Evolutionary conservation across 2,797 vertebrate genomes (phyloP), one percentile per base, ranked within the genome.

Genomic region (Phoeniculus purpureus): DNA sequence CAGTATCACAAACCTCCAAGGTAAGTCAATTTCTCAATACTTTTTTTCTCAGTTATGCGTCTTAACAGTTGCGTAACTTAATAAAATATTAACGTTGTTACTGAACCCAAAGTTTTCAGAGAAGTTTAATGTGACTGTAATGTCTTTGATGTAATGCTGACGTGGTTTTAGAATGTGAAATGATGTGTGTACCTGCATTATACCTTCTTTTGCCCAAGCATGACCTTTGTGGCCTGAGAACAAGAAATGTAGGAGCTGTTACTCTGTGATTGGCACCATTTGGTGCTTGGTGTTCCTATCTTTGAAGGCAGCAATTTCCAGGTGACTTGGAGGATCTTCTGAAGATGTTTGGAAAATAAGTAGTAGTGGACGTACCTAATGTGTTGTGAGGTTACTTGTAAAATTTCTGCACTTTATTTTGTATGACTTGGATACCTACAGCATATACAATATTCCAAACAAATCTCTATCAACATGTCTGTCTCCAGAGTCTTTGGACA

Each of bases 1-100:
- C 98, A 98, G 94, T 98, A 98, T 96, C 98, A 98, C 97, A 98
- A 98, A 96, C 98, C 98, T 95, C 98, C 97, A 94, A 99, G 99
- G 99, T 99, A 98, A 93, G 54, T 79, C n/a, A 73, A 31, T 45
- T 77, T 80, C 22, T 67, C 72, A 19, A 9, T 64, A 3, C n/a
- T n/a, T n/a, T 84, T 87, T 94, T 64, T 10, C 79, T 85, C 17
- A 29, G 5, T 31, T 74, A 84, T 67, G 56, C 43, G 58, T 3
- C 23, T 81, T 20, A 73, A 16, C 14, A 15, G 43, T 43, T 43
- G 14, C 16, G 43, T 13, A 43, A 43, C 43, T 43, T n/a, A n/a
- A n/a, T n/a, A n/a, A n/a, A n/a, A n/a, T n/a, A 13, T 43, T 37
- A 51, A 14, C 71, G 51, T 22, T 40, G 7, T 59, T 84, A 23